Evolutionary conservation across 2,797 vertebrate genomes (phyloP), one percentile per base, ranked within the genome.

Genomic region (Enoplosus armatus): DNA sequence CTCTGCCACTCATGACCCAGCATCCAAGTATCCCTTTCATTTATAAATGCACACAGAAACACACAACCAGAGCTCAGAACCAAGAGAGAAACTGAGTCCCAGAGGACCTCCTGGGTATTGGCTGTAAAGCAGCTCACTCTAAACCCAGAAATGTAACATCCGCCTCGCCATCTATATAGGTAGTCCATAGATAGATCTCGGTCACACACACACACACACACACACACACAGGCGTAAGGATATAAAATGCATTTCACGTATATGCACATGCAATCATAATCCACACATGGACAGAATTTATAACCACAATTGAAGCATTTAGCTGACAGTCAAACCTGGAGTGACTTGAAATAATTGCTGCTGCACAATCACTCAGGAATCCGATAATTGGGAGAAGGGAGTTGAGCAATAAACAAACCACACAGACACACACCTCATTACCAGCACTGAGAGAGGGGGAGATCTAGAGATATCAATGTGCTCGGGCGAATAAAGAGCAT

Each of bases 261-360:
- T 22, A 31, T 11, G 14, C 33, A 61, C 35, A 63, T 12, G 15
- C 8, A 31, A 56, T 61, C 3, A 24, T 20, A 70, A 63, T 15
- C 54, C 24, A 41, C 50, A 59, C 10, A 79, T 43, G 69, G 61
- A 31, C 27, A 12, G 56, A 63, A 67, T 60, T 90, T 71, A 87
- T 59, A 68, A 63, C 50, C 37, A 24, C 60, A 80, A 64, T 77
- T 78, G 72, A 14, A 37, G 27, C 4, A 7, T 86, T 89, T 79
- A 83, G 51, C 55, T 54, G 59, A 72, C 85, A 65, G 67, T 75
- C 67, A 58, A 80, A 84, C 55, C 41, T 10, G 29, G 72, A 80
- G 68, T 59, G 80, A 78, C 63, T 84, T 72, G 50, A 75, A 82
- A 85, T 86, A 85, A 89, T 65, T 70, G 79, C 59, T 48, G 37